Conservation (phyloP, 2,888 invertebrate species). For the Lapara coniferarum region DNA sequence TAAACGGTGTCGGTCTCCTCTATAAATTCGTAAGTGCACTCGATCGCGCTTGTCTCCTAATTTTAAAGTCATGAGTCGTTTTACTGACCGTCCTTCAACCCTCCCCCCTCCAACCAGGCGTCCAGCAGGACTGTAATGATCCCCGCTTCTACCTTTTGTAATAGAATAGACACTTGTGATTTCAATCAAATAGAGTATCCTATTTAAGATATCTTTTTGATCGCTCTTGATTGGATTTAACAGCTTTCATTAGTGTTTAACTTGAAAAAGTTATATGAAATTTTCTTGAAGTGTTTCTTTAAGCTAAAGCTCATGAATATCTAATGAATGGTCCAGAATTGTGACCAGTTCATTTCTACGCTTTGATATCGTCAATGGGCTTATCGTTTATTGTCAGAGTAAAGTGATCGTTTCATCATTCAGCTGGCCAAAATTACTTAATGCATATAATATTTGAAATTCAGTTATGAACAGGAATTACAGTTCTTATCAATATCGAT, state of each 20-base stretch:
- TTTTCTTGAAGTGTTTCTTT: too few relatives aligned
- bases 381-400: too few relatives aligned
- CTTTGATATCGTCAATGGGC: too few relatives aligned
- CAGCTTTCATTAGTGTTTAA: slow-evolving; percentile 19
- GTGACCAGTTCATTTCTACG: too few relatives aligned
- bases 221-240: neutral
- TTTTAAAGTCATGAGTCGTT: slow-evolving; percentile 72
- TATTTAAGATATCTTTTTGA: neutral
- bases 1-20: slow-evolving; percentile 28
- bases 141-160: slow-evolving; percentile 7
- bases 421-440: too few relatives aligned
- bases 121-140: slow-evolving; percentile 28
- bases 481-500: too few relatives aligned
- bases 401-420: too few relatives aligned
- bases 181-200: neutral
- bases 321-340: too few relatives aligned
- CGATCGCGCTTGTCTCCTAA: slow-evolving; percentile 59
- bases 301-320: too few relatives aligned
- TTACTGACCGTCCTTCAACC: slow-evolving; percentile 38
- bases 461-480: too few relatives aligned
- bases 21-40: slow-evolving; percentile 66
- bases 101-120: slow-evolving; percentile 9
- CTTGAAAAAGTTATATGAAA: too few relatives aligned
- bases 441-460: too few relatives aligned
- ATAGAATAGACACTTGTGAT: slow-evolving; percentile 11